Evolutionary conservation across 2,888 invertebrate genomes (phyloP).

Genomic region (Artemia sp.): DNA sequence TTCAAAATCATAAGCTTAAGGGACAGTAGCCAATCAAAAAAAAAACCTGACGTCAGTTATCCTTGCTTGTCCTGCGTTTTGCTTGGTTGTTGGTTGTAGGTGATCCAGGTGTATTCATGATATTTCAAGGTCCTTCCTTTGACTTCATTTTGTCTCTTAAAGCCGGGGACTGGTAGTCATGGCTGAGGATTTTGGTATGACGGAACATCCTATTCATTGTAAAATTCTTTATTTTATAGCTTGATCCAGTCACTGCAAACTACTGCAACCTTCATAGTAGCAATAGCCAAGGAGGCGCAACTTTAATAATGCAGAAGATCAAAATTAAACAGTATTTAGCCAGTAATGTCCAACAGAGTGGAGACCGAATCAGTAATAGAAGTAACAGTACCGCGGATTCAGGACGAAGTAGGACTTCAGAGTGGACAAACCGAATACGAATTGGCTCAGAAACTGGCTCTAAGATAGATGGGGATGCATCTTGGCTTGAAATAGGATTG

Average conservation of each 20-base stretch:
- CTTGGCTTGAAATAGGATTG: constrained; percentile 81
- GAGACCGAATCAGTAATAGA: constrained; percentile 16
- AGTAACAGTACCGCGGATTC: background rate
- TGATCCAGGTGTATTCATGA: constrained; percentile 19
- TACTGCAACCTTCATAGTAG: constrained; percentile 89
- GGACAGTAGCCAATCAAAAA: too few species aligned
- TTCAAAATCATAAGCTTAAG: too few species aligned
- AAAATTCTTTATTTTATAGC: constrained; percentile 32
- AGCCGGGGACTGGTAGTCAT: background rate
- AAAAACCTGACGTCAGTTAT: too few species aligned
- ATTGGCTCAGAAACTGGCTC: constrained; percentile 17
- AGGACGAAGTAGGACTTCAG: background rate
- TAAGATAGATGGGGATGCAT: constrained; percentile 26
- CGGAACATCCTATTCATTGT: too few species aligned
- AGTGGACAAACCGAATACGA: constrained; percentile 1
- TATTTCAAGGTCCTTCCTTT: constrained; percentile 6
- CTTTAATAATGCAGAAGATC: constrained; percentile 61
- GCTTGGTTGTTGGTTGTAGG: too few species aligned
- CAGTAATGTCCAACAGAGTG: constrained; percentile 26
- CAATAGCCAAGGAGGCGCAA: constrained; percentile 72
- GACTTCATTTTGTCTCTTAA: constrained; percentile 9
- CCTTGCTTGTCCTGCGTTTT: too few species aligned
- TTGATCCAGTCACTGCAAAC: constrained; percentile 69
- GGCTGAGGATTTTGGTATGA: background rate
- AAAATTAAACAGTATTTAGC: constrained; percentile 48